These are phyloP conservation scores for Odontamblyopus rebecca DNA, from an alignment of 2,797 vertebrate genomes.

Conservation along the genomic window DNA sequence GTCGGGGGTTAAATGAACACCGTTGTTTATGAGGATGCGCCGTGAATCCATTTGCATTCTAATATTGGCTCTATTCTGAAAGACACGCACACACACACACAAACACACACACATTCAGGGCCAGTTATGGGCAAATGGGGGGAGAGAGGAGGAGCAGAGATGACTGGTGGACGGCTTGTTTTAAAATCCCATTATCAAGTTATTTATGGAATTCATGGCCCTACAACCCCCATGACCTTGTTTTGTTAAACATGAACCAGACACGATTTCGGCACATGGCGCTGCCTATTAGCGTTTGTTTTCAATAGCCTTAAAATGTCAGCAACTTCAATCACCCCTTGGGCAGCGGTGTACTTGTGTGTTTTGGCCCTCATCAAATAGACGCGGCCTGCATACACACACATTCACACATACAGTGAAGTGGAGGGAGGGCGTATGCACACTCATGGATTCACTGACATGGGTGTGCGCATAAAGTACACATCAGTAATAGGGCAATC, in stretches of 20 bases:
- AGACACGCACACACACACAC: conserved; percentile 66
- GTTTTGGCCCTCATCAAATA: conserved; percentile 66
- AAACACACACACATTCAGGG: conserved; percentile 64
- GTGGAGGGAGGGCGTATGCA: conserved; percentile 9
- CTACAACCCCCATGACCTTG: conserved; percentile 92
- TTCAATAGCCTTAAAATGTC: conserved; percentile 94
- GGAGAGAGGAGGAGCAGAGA: conserved; percentile 57
- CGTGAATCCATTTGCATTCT: conserved; percentile 99
- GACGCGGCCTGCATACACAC: conserved; percentile 36
- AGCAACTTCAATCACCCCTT: conserved; percentile 93
- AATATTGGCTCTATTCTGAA: conserved; percentile 89
- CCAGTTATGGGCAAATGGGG: conserved; percentile 53
- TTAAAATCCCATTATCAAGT: conserved; percentile 99
- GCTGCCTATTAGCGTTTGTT: conserved; percentile 92
- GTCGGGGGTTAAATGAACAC: conserved; percentile 99
- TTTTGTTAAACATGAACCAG: conserved; percentile 99
- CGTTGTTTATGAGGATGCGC: conserved; percentile 99
- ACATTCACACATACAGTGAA: conserved; percentile 8
- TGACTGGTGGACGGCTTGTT: conserved; percentile 93
- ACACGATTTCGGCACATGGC: conserved; percentile 91
- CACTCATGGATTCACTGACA: conserved; percentile 5
- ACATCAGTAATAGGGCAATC: conserved; percentile 14
- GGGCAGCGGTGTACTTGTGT: conserved; percentile 80
- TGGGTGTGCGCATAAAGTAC: conserved; percentile 10
- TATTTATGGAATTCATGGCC: conserved; percentile 99